These are phyloP conservation scores for Metacarcinus magister DNA, from an alignment of 2,888 invertebrate genomes.

Conservation along the genomic window DNA sequence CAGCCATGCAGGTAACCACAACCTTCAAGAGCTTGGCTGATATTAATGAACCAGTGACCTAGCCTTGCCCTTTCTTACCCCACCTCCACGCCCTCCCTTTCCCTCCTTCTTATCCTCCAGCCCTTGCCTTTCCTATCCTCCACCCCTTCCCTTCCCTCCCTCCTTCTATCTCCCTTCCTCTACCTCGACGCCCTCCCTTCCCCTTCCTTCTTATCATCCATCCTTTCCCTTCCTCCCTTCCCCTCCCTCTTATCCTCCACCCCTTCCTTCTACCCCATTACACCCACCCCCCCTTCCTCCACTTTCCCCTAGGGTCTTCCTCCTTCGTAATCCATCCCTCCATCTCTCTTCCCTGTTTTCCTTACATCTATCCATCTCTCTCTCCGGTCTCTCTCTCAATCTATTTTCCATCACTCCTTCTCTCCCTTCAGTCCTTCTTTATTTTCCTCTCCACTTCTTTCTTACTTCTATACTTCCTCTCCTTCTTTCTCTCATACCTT, in stretches of 20 bases:
- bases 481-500: background rate
- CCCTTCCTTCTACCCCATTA: background rate
- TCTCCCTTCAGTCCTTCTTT: background rate
- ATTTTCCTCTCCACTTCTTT: background rate
- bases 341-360: background rate
- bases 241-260: background rate
- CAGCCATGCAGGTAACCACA: background rate
- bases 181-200: background rate
- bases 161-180: background rate
- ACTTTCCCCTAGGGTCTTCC: background rate
- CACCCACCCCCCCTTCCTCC: background rate
- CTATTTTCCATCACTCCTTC: background rate
- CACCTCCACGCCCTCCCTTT: background rate
- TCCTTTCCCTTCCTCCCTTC: background rate
- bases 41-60: slow-evolving; percentile 6
- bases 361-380: background rate
- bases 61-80: slow-evolving; percentile 33
- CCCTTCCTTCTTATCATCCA: background rate
- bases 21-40: background rate
- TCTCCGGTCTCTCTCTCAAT: background rate
- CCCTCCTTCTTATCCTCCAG: background rate
- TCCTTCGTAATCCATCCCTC: background rate
- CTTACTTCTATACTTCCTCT: background rate
- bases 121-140: background rate
- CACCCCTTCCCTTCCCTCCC: background rate